Conservation (phyloP, 2,797 vertebrate genomes). For the Pangasius larnaudii region DNA sequence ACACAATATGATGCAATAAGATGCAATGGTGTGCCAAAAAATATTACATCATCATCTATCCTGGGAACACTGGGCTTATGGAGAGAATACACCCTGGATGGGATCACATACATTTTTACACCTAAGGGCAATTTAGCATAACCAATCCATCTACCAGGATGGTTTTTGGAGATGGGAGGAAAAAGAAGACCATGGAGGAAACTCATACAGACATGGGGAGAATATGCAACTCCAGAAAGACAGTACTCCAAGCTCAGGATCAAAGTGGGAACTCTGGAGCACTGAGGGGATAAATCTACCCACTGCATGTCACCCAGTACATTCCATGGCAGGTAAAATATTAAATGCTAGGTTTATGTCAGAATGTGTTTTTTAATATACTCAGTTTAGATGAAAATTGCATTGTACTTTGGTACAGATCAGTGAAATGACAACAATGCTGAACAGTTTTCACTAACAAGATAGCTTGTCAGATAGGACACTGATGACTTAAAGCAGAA, state of each 20-base stretch:
- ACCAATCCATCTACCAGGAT: background rate
- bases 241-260: background rate
- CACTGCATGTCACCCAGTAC: background rate
- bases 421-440: background rate
- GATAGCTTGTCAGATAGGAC: background rate
- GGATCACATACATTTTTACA: background rate
- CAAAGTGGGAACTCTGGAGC: background rate
- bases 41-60: background rate
- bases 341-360: background rate
- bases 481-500: background rate
- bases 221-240: background rate
- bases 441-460: background rate
- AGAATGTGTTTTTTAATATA: background rate
- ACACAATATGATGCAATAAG: background rate
- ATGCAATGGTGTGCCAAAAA: background rate
- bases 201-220: background rate
- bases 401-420: background rate
- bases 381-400: background rate
- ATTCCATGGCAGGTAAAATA: background rate
- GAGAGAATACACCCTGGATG: background rate
- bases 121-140: background rate
- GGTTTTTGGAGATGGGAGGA: background rate
- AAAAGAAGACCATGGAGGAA: background rate
- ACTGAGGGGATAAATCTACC: background rate
- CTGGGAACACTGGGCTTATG: background rate